A percentile compares a stretch with the other conserved stretches of the same genome.
Evolutionary conservation across 2,888 invertebrate species (phyloP).

Genomic region (Siphlonurus alternatus): DNA sequence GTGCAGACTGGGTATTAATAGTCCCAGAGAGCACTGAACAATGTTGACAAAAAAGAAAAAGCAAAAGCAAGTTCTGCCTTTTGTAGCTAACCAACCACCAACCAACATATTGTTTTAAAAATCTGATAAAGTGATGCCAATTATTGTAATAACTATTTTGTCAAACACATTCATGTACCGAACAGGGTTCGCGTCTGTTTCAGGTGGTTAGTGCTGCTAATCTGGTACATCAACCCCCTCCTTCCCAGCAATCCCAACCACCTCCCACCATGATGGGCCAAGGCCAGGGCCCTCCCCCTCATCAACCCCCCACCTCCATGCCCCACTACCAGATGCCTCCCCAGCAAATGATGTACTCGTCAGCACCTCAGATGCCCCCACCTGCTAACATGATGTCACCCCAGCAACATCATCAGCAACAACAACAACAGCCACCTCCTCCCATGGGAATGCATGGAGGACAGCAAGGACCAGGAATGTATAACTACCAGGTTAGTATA

Average conservation of each 20-base stretch:
- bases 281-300: constrained; percentile 23
- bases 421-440: constrained; percentile 18
- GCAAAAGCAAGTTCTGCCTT: too few relatives aligned
- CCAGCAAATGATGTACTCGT: constrained; percentile 12
- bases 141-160: too few relatives aligned
- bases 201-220: background rate
- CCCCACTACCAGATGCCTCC: constrained; percentile 22
- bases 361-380: constrained; percentile 7
- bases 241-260: constrained; percentile 25
- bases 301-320: constrained; percentile 26
- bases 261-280: constrained; percentile 21
- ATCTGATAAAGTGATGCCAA: background rate
- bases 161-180: background rate
- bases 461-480: background rate
- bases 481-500: background rate
- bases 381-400: constrained; percentile 15
- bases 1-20: too few relatives aligned
- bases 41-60: too few relatives aligned
- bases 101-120: too few relatives aligned
- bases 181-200: background rate
- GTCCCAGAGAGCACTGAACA: too few relatives aligned
- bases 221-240: background rate
- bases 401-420: constrained; percentile 26
- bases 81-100: too few relatives aligned
- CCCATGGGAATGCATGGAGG: constrained; percentile 14